Evolutionary conservation across 2,797 vertebrate genomes (phyloP).

Genomic region (Anas georgica): DNA sequence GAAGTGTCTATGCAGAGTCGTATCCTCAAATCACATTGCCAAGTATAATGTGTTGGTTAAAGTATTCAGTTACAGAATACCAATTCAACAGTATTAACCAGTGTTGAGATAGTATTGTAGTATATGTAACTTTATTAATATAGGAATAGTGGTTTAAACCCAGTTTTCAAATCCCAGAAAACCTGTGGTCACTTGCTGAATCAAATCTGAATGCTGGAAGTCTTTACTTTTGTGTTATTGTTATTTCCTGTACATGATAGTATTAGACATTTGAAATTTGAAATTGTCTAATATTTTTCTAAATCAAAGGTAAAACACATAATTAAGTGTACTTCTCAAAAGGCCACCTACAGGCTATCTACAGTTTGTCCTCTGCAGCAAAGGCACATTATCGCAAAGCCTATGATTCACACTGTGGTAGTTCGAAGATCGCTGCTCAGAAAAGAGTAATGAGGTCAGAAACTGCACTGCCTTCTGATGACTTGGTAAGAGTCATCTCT

Average conservation of each 20-base stretch:
- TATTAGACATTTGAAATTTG: not conserved
- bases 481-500: not conserved
- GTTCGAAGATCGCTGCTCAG: not conserved
- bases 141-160: not conserved
- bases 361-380: not conserved
- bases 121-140: not conserved
- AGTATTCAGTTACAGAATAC: not conserved
- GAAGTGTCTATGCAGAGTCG: too few species aligned
- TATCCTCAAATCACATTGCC: not conserved
- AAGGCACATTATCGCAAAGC: not conserved
- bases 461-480: not conserved
- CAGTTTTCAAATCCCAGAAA: not conserved
- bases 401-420: not conserved
- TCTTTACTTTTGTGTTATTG: not conserved
- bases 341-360: not conserved
- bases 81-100: not conserved
- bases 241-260: not conserved
- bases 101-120: not conserved
- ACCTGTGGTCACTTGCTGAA: not conserved
- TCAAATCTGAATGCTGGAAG: not conserved
- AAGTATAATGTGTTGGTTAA: not conserved
- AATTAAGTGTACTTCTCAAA: not conserved
- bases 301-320: not conserved
- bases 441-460: not conserved
- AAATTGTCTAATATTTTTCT: not conserved